A percentile compares a stretch with the other conserved stretches of the same genome.
phyloP scores from a whole-genome alignment of 2,797 vertebrate species.

The Eidolon dupreanum region DNA sequence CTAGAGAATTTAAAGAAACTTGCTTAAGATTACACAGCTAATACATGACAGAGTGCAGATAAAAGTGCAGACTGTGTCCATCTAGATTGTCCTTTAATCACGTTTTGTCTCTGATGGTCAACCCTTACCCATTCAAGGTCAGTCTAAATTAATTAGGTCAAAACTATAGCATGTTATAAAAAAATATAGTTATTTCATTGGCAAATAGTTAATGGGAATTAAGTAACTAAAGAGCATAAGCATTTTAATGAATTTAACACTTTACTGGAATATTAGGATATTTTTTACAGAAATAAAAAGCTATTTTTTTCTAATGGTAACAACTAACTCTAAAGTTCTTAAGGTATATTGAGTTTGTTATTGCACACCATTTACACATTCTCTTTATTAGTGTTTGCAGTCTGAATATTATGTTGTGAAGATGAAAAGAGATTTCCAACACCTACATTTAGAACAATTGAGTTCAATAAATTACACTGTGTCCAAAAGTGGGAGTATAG shows the following conservation, averaged over 20 bases:
- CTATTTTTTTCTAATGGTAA: not conserved
- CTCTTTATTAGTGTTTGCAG: not conserved
- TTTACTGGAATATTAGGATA: not conserved
- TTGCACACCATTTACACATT: not conserved
- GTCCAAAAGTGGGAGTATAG: not conserved
- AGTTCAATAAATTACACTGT: not conserved
- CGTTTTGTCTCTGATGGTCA: not conserved
- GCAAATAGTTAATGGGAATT: constrained; percentile 40
- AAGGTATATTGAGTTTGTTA: not conserved
- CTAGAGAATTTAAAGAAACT: not conserved
- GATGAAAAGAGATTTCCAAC: not conserved
- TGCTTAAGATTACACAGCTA: not conserved
- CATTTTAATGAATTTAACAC: not conserved
- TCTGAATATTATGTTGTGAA: not conserved
- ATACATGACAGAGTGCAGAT: not conserved
- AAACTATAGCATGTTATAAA: not conserved
- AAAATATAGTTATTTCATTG: not conserved
- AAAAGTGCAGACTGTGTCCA: not conserved
- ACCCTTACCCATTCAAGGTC: not conserved
- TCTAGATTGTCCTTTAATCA: not conserved
- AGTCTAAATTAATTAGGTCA: not conserved
- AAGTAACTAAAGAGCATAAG: not conserved
- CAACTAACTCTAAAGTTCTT: not conserved
- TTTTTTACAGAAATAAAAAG: constrained; percentile 37
- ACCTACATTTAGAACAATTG: not conserved